These are phyloP conservation scores for Drosophila serrata DNA, from an alignment of 1,140 invertebrate genomes.

Conservation along the genomic window DNA sequence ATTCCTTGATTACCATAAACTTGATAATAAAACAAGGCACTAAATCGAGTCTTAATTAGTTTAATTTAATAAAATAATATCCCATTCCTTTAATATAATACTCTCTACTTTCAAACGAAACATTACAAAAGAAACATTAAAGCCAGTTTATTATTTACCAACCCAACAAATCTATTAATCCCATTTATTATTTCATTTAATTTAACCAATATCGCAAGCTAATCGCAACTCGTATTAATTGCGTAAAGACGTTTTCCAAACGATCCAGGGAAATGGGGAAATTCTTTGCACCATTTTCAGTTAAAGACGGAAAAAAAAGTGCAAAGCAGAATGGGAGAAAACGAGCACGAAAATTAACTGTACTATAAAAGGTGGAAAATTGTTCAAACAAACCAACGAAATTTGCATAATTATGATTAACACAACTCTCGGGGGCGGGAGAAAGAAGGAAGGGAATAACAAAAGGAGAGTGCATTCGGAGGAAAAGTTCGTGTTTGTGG, in stretches of 20 bases:
- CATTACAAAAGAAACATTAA: neutral
- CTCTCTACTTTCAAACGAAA: neutral
- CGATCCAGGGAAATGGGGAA: conserved; percentile 49
- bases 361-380: conserved; percentile 84
- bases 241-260: conserved; percentile 74
- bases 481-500: conserved; percentile 42
- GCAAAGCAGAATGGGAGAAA: conserved; percentile 19
- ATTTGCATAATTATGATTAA: conserved; percentile 85
- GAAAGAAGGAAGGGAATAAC: neutral
- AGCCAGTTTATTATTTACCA: neutral
- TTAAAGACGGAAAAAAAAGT: conserved; percentile 24
- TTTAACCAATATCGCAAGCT: conserved; percentile 39
- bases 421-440: conserved; percentile 22
- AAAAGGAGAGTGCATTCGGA: conserved; percentile 21
- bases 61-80: no score
- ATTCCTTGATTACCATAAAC: neutral
- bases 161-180: neutral
- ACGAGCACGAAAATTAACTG: conserved; percentile 83
- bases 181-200: conserved; percentile 33
- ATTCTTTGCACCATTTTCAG: conserved; percentile 64
- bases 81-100: no score
- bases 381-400: conserved; percentile 82
- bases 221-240: conserved; percentile 76
- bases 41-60: neutral
- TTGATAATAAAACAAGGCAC: neutral